Base-by-base conservation (phyloP, 1,140 invertebrate genomes). In the Diorhabda elongata region DNA sequence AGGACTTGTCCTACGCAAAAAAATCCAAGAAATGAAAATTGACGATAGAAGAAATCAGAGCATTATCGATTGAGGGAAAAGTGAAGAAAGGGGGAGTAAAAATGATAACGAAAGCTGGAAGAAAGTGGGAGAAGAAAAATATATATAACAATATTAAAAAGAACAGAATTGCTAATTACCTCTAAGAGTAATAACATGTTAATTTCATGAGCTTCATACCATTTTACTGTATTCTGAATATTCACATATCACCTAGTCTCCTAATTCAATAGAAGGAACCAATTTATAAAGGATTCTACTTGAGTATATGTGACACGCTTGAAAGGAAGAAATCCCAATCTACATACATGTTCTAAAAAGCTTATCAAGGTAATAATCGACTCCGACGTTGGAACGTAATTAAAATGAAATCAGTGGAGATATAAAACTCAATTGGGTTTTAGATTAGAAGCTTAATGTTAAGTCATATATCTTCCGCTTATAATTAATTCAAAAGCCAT, bases 231-330 rank as follows among this genome's bases (percentile, higher is more conserved):
- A 26, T 26, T 26, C 26, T 26, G 26, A 26, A 26, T 26, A 11
- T 11, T 11, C 11, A 11, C 11, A 11, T 11, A 0, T 26, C 26
- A 26, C 26, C 26, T 26, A 26, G 26, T 52, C 47, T 52, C 6
- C n/a, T 52, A 52, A 52, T 52, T 52, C 6, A 52, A 52, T 6
- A 52, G 6, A 6, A 52, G n/a, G n/a, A 52, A 52, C 47, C 47
- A 52, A 52, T 52, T 52, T 52, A 52, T 52, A n/a, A 52, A 52
- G 47, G 47, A 52, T 52, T 52, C n/a, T 52, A 52, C 47, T n/a
- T 52, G 47, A 52, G 47, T 8, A 8, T 8, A 52, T 4, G n/a
- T n/a, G 47, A 52, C n/a, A 8, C 47, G 47, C n/a, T 52, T 52
- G 2, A 52, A 52, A 52, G 6, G 4, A 3, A 52, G 47, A 52